These are phyloP conservation scores for Cavia porcellus DNA, from an alignment of 2,113 vertebrate species.

Conservation along the genomic window DNA sequence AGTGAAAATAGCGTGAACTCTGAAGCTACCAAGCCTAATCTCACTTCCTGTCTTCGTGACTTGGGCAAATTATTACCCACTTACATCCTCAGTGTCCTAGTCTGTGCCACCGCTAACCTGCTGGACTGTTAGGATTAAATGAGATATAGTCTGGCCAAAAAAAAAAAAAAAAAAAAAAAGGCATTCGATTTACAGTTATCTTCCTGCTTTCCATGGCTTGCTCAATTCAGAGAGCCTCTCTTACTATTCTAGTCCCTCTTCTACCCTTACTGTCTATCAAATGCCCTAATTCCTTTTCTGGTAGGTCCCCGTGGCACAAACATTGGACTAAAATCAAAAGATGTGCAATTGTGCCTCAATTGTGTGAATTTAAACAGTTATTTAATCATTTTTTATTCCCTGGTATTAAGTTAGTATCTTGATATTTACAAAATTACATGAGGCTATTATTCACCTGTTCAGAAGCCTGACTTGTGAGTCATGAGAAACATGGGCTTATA, in stretches of 20 bases:
- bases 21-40: neutral
- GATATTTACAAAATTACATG: neutral
- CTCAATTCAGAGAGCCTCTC: neutral
- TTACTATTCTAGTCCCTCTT: neutral
- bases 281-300: neutral
- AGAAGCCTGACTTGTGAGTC: constrained; percentile 50
- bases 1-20: neutral
- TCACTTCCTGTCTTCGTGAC: neutral
- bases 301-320: neutral
- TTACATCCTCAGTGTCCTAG: neutral
- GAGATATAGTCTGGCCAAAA: neutral
- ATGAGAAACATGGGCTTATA: constrained; percentile 39
- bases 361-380: neutral
- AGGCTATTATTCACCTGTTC: neutral
- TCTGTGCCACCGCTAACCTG: neutral
- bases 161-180: no score
- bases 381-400: neutral
- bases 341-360: neutral
- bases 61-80: neutral
- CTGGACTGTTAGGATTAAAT: neutral
- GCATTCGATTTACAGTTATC: neutral
- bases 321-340: neutral
- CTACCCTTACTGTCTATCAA: neutral
- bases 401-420: neutral
- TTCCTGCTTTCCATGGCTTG: neutral